Evolutionary conservation across 2,888 invertebrate genomes (phyloP), one percentile per base, ranked within the genome.

Genomic region (Clepsis dumicolana): DNA sequence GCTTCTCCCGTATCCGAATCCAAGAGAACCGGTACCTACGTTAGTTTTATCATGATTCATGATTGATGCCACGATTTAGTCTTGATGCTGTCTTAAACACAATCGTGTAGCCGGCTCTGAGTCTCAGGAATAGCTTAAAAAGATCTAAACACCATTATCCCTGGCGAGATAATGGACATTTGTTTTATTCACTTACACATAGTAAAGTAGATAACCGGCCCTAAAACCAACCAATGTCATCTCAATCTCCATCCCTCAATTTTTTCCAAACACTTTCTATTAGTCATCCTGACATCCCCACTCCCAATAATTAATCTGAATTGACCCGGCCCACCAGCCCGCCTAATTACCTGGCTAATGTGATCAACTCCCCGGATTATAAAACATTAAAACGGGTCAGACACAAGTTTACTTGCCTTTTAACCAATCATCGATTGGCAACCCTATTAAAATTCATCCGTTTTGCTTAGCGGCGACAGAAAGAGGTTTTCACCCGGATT

Each of bases 281-380:
- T 56, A 32, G 56, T 64, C 29, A 54, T 54, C 63, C 52, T 27
- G 63, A 35, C 25, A 29, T 29, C 29, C 48, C 53, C 53, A 44
- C 63, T 54, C 54, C 41, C 54, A 54, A 38, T 64, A 64, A 64
- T 54, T 53, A 64, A 64, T 54, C 63, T 41, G 10, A 27, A 38
- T 64, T 12, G 63, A 54, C 44, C 53, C 52, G 41, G 53, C 25
- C 35, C 56, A 56, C 56, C 56, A 29, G 35, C 56, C 18, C 35
- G 24, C 61, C 61, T 61, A 61, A 61, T 50, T 61, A 61, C 61
- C 63, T 41, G 41, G 41, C 41, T 56, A 56, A 61, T 48, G 54
- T 54, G 63, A 21, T 54, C 29, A 56, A 56, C 35, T 56, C 24
- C 18, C 27, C 21, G 4, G 54, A 64, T 64, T 64, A 64, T 48